Conservation (phyloP, 2,888 invertebrate species). For the Polylopha cassiicola region DNA sequence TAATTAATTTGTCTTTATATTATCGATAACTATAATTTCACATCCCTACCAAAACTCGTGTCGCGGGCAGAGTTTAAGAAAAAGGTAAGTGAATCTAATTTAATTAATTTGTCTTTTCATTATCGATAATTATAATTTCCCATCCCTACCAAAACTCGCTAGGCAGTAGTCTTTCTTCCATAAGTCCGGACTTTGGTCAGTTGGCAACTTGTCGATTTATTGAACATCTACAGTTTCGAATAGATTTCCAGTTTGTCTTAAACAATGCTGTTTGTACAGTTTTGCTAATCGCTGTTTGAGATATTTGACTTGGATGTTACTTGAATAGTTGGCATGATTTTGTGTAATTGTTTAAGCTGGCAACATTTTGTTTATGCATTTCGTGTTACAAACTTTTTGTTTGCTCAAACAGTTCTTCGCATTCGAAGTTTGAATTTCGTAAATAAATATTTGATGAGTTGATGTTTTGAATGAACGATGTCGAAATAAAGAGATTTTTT, state of each 20-base stretch:
- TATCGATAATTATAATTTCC: conserved; percentile 2
- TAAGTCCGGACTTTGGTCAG: conserved; percentile 71
- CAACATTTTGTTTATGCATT: conserved; percentile 10
- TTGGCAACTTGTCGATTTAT: conserved; percentile 70
- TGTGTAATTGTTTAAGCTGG: neutral
- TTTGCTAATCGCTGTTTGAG: conserved; percentile 22
- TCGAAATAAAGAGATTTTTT: too few relatives aligned
- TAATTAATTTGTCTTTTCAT: too few relatives aligned
- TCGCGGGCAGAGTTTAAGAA: too few relatives aligned
- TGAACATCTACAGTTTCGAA: conserved; percentile 40
- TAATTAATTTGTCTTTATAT: too few relatives aligned
- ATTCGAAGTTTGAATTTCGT: too few relatives aligned
- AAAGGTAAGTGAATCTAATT: too few relatives aligned
- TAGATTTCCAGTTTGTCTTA: conserved; percentile 67
- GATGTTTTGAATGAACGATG: too few relatives aligned
- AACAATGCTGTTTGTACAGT: conserved; percentile 36
- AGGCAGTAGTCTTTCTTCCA: conserved; percentile 70
- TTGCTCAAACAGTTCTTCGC: too few relatives aligned
- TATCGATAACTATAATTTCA: too few relatives aligned
- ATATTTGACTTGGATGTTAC: conserved; percentile 31
- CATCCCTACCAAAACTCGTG: too few relatives aligned
- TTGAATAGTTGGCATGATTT: conserved; percentile 23
- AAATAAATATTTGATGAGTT: too few relatives aligned
- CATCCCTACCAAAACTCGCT: conserved; percentile 29
- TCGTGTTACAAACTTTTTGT: conserved; percentile 2